Percentiles rank a stretch among this genome's conserved stretches.
These are phyloP conservation scores for Tragulus kanchil DNA, from an alignment of 2,113 vertebrate species.

Conservation along the genomic window DNA sequence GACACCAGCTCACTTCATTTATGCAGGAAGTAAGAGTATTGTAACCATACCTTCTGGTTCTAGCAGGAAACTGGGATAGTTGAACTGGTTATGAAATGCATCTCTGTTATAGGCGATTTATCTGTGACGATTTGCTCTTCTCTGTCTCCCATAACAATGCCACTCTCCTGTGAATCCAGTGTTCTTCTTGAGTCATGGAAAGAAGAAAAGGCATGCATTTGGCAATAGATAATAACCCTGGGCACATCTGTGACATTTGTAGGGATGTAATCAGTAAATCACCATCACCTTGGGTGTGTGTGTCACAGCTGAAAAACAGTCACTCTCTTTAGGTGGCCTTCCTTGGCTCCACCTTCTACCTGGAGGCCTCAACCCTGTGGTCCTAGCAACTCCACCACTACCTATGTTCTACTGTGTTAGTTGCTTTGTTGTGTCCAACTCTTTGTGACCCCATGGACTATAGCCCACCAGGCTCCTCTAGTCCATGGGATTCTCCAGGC, in stretches of 20 bases:
- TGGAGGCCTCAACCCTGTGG: not conserved
- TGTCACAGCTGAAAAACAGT: not conserved
- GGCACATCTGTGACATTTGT: not conserved
- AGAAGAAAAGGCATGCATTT: not conserved
- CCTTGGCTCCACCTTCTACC: not conserved
- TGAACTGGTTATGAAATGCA: not conserved
- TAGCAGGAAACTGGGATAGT: not conserved
- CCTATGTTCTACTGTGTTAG: not conserved
- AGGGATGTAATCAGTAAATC: not conserved
- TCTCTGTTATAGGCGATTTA: not conserved
- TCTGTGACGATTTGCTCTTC: not conserved
- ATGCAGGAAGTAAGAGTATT: not conserved
- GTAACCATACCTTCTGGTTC: not conserved
- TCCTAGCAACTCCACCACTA: not conserved
- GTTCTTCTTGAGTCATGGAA: not conserved
- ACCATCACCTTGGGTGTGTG: not conserved
- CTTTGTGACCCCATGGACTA: not conserved
- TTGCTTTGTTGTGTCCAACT: not conserved
- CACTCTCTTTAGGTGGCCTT: not conserved
- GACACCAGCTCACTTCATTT: not conserved
- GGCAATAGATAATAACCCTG: not conserved
- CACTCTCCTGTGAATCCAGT: not conserved
- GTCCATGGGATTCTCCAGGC: not conserved
- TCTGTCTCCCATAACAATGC: not conserved
- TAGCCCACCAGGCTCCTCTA: not conserved